These are phyloP conservation scores for honey bee (Apis mellifera) DNA, from an alignment of 1,140 invertebrate species.

Conservation along the genomic window Amel_HAv3.1 CM009946.2:3042501-3043000, in stretches of 20 bases:
- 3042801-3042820: no score
- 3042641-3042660: conserved; percentile 14
- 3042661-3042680: conserved; percentile 24
- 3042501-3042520: neutral
- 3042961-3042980: conserved; percentile 6
- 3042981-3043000: conserved; percentile 53
- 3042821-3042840: no score
- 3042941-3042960: neutral
- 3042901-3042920: neutral
- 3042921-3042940: no score
- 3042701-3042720: neutral
- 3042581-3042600: neutral
- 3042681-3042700: neutral
- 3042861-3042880: neutral
- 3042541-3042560: neutral
- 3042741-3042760: neutral
- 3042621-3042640: conserved; percentile 36
- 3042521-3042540: neutral
- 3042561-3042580: conserved; percentile 10
- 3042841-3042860: neutral
- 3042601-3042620: conserved; percentile 12
- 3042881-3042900: no score
- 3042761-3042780: neutral
- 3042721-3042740: neutral
- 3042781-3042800: neutral